Evolutionary conservation across 2,113 vertebrate genomes (phyloP).

Genomic region (Tachysurus fulvidraco): DNA sequence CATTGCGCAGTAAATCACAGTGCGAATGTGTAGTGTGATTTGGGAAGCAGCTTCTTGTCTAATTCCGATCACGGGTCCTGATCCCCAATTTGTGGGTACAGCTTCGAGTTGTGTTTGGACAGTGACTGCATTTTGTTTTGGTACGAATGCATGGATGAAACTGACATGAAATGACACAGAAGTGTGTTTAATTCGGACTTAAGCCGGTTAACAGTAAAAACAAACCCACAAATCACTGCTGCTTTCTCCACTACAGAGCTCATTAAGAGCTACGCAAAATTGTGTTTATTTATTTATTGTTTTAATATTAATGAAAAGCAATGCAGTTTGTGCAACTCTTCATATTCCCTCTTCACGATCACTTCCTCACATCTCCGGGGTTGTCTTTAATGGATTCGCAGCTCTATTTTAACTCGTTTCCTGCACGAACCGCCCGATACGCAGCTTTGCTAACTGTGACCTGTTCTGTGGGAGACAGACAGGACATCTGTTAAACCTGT

Average conservation of each 20-base stretch:
- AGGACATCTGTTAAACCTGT: conserved; percentile 56
- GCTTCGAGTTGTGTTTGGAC: not conserved
- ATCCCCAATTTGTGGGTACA: too few relatives aligned
- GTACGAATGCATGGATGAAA: not conserved
- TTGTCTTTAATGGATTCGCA: not conserved
- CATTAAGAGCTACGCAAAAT: not conserved
- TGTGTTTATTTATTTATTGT: not conserved
- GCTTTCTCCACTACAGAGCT: too few relatives aligned
- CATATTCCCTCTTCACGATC: too few relatives aligned
- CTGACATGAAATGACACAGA: not conserved
- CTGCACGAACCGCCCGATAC: not conserved
- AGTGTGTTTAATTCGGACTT: not conserved
- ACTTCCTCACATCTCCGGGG: not conserved
- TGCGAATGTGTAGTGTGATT: too few relatives aligned
- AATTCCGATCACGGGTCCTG: too few relatives aligned
- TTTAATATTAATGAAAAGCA: not conserved
- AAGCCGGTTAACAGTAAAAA: not conserved
- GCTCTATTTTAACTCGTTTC: not conserved
- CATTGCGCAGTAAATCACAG: too few relatives aligned
- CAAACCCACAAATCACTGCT: too few relatives aligned
- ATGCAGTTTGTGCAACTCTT: not conserved
- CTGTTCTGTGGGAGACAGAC: not conserved
- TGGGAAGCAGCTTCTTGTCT: too few relatives aligned
- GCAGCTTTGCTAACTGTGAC: not conserved
- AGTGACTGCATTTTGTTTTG: not conserved